Percentiles rank a stretch among this genome's conserved stretches.
These are phyloP conservation scores for Hypotaenidia philippensis DNA, from an alignment of 2,797 vertebrate species.

Conservation along the genomic window DNA sequence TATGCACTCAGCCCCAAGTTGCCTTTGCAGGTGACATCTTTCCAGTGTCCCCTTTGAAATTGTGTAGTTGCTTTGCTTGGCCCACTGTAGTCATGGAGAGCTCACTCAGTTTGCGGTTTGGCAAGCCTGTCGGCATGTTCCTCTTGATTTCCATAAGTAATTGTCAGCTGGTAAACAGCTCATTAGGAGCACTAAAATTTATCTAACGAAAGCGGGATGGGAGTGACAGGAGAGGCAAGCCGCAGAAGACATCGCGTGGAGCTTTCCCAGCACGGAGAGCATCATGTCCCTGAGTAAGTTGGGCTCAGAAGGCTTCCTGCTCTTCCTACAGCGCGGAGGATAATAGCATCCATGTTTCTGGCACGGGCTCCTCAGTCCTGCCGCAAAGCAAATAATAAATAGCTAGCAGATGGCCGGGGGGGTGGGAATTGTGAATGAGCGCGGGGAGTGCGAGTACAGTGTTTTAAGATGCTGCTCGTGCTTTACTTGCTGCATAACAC, in stretches of 20 bases:
- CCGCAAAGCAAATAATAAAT: accelerated
- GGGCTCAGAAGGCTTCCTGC: not conserved
- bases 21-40: not conserved
- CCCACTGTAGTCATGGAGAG: not conserved
- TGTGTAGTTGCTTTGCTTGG: accelerated
- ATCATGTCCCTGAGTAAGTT: not conserved
- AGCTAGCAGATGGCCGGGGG: not conserved
- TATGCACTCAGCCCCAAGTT: not conserved
- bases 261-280: not conserved
- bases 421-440: accelerated
- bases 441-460: accelerated
- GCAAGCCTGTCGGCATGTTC: not conserved
- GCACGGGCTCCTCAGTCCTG: accelerated
- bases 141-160: constrained; percentile 48
- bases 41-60: accelerated
- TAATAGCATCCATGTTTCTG: accelerated
- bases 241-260: not conserved
- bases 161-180: constrained; percentile 61
- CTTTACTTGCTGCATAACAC: accelerated
- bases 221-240: not conserved
- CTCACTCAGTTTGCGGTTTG: not conserved
- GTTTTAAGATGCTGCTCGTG: accelerated
- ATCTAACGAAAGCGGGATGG: not conserved
- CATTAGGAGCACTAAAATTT: constrained; percentile 30
- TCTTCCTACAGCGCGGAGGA: accelerated